These are phyloP conservation scores for Anastrepha ludens DNA, from an alignment of 1,140 invertebrate genomes.

Conservation along the genomic window DNA sequence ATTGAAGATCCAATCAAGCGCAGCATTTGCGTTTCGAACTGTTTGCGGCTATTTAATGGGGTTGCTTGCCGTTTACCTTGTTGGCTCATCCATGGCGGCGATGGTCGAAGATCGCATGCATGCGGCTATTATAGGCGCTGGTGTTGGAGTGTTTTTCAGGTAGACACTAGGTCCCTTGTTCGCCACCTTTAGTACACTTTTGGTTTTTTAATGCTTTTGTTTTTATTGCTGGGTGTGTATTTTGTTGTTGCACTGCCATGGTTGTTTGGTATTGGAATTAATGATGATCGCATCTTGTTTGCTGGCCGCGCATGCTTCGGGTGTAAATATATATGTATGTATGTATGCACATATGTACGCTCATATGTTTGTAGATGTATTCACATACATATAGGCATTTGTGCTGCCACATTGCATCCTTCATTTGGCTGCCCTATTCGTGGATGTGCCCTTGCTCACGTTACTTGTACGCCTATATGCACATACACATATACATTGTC, in stretches of 20 bases:
- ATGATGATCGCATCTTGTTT: slow-evolving; percentile 56
- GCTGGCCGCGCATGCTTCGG: slow-evolving; percentile 25
- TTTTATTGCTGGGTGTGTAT: not conserved
- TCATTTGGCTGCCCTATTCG: slow-evolving; percentile 36
- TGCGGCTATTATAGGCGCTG: not conserved
- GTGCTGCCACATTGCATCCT: not conserved
- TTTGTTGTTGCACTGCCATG: slow-evolving; percentile 45
- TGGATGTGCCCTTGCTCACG: not conserved
- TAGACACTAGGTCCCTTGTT: slow-evolving; percentile 39
- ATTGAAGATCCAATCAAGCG: slow-evolving; percentile 51
- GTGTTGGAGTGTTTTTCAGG: slow-evolving; percentile 43
- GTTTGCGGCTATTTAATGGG: slow-evolving; percentile 45
- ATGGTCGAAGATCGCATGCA: slow-evolving; percentile 6
- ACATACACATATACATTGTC: not conserved
- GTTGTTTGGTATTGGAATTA: slow-evolving; percentile 46
- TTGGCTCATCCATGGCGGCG: not conserved
- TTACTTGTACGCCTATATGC: not conserved
- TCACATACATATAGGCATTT: not conserved
- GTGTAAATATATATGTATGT: slow-evolving; percentile 19
- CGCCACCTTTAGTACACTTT: not conserved
- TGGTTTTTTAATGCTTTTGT: not conserved
- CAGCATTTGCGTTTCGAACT: slow-evolving; percentile 33
- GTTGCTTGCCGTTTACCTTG: not conserved
- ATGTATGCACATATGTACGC: not conserved
- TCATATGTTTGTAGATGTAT: not conserved